Evolutionary conservation across 2,113 vertebrate species (phyloP), one percentile per base, ranked within the genome.

Genomic region (Parus major): DNA sequence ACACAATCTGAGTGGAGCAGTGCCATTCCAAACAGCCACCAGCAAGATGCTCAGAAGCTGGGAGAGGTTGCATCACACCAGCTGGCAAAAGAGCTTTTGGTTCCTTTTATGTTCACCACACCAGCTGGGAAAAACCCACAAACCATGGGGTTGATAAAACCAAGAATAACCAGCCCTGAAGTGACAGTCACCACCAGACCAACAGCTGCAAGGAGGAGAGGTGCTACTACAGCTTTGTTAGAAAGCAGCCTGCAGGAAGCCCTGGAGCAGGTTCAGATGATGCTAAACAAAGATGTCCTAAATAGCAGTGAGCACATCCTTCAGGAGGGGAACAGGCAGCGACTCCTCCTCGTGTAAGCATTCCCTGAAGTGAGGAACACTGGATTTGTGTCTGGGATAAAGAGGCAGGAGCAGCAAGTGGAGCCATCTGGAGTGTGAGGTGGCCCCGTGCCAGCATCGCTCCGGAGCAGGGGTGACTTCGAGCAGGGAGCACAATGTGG

Each of bases 351-450:
- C 12, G 4, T 44, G 3, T 5, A 55, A 56, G 25, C 71, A 35
- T 21, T 90, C 78, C 71, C 90, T 64, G 59, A 42, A 36, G 78
- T 52, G 90, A 79, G 52, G 10, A 47, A 55, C 16, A 14, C 12
- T 35, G 47, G 76, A 28, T 85, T 75, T 92, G 82, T 88, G 84
- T 86, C 71, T 90, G 79, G 60, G 90, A 41, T 53, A 31, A 66
- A 12, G 46, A 95, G 66, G 85, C 82, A 97, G 85, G 28, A 83
- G 90, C 88, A 95, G 96, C 80, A 90, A 95, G 82, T 93, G 76
- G 42, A 88, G 57, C 93, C 95, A 97, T 94, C 92, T 94, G 96
- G 92, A 92, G 92, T 68, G 82, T 39, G 63, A 79, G 53, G 18
- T 86, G 88, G 93, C 72, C 80, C 18, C 0, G 6, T 81, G 93